Evolutionary conservation across 1,140 invertebrate genomes (phyloP).

Genomic region (Aporrectodea caliginosa): DNA sequence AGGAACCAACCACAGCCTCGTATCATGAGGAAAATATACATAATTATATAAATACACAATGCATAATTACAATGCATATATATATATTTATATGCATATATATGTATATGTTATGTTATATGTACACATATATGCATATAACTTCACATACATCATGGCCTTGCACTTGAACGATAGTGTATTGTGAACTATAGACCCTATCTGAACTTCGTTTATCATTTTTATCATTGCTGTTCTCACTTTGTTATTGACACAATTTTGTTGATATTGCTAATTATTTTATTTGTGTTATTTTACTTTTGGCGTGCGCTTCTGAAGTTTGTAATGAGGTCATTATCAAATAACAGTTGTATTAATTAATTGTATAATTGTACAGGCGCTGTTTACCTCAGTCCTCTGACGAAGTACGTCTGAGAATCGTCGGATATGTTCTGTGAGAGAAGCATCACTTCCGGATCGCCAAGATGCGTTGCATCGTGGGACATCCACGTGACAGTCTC

Average conservation of each 20-base stretch:
- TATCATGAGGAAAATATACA: too few relatives aligned
- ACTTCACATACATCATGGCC: not conserved
- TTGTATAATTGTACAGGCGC: too few relatives aligned
- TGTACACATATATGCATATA: not conserved
- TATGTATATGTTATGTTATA: not conserved
- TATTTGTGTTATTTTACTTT: too few relatives aligned
- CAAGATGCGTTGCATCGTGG: not conserved
- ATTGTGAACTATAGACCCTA: too few relatives aligned
- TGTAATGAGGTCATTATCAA: too few relatives aligned
- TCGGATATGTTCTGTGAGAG: slow-evolving; percentile 11
- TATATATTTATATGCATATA: not conserved
- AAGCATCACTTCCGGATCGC: slow-evolving; percentile 15
- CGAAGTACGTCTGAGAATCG: not conserved
- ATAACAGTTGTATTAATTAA: too few relatives aligned
- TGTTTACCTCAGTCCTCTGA: slow-evolving; percentile 23
- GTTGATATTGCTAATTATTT: too few relatives aligned
- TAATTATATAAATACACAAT: too few relatives aligned
- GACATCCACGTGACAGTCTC: slow-evolving; percentile 28
- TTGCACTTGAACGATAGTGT: not conserved
- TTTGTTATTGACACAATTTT: too few relatives aligned
- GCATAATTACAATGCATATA: not conserved
- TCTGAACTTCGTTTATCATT: too few relatives aligned
- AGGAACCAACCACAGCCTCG: not conserved
- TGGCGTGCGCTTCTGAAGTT: too few relatives aligned
- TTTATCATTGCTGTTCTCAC: too few relatives aligned